Conservation (phyloP, 2,797 vertebrate species). For the Pseudomugil gertrudae region DNA sequence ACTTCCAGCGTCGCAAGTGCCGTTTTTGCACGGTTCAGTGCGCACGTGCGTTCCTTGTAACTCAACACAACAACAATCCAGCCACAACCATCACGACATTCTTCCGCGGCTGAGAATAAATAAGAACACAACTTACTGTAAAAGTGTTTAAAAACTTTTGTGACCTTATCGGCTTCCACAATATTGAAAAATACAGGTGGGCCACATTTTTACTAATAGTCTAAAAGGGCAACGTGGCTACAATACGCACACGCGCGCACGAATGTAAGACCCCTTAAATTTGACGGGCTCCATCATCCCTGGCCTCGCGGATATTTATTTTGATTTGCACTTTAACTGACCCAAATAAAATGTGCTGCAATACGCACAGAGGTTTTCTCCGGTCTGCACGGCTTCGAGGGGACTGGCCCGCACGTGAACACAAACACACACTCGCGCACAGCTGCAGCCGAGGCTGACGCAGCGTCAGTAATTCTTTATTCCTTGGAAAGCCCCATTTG, state of each 20-base stretch:
- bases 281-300: slow-evolving; percentile 22
- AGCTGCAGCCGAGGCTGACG: slow-evolving; percentile 19
- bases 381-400: slow-evolving; percentile 69
- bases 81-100: too few species aligned
- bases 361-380: slow-evolving; percentile 71
- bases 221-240: background rate
- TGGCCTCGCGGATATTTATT: slow-evolving; percentile 64
- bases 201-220: background rate
- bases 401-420: slow-evolving; percentile 52
- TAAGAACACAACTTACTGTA: background rate
- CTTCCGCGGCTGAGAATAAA: background rate
- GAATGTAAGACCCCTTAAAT: background rate
- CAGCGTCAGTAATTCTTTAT: slow-evolving; percentile 50
- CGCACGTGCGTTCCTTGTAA: background rate
- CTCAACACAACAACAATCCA: background rate
- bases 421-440: slow-evolving; percentile 16
- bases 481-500: slow-evolving; percentile 79
- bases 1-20: slow-evolving; percentile 11
- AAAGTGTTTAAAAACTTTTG: background rate
- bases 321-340: slow-evolving; percentile 88
- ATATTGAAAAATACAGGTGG: background rate
- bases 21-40: slow-evolving; percentile 33
- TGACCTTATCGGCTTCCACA: too few species aligned
- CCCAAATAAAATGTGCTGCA: slow-evolving; percentile 84
- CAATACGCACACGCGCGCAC: background rate